Conservation (phyloP, 2,797 vertebrate genomes). For the Eulemur rubriventer region DNA sequence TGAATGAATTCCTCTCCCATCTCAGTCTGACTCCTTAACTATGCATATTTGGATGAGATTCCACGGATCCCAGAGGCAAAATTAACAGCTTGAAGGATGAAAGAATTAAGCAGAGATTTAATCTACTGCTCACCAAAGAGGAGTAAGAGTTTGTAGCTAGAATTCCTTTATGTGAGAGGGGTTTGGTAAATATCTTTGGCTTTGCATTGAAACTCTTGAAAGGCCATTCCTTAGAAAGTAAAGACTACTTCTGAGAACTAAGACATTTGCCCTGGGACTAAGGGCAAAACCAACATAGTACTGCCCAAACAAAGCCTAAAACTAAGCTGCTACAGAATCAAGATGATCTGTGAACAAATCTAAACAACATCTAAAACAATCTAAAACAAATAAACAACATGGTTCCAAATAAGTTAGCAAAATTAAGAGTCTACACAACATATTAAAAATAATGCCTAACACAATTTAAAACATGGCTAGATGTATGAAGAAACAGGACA, state of each 20-base stretch:
- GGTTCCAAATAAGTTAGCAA: background rate
- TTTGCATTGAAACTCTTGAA: background rate
- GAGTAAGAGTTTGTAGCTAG: background rate
- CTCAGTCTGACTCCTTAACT: background rate
- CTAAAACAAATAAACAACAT: background rate
- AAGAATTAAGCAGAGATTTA: background rate
- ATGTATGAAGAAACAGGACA: background rate
- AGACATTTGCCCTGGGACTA: background rate
- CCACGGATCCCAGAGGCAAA: background rate
- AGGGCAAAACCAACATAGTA: background rate
- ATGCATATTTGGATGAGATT: background rate
- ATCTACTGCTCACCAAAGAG: background rate
- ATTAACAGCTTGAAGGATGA: background rate
- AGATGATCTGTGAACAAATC: background rate
- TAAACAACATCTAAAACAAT: no score
- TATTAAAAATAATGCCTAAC: background rate
- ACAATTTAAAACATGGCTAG: background rate
- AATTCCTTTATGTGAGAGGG: background rate
- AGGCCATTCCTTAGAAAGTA: background rate
- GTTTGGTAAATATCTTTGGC: background rate
- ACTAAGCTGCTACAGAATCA: background rate
- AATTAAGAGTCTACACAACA: background rate
- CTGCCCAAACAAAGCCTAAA: background rate
- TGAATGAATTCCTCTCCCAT: background rate
- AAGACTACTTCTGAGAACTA: background rate